Percentiles rank a stretch among this genome's conserved stretches.
Conservation (phyloP, 2,113 vertebrate genomes). For the Nannobrachium achirus region DNA sequence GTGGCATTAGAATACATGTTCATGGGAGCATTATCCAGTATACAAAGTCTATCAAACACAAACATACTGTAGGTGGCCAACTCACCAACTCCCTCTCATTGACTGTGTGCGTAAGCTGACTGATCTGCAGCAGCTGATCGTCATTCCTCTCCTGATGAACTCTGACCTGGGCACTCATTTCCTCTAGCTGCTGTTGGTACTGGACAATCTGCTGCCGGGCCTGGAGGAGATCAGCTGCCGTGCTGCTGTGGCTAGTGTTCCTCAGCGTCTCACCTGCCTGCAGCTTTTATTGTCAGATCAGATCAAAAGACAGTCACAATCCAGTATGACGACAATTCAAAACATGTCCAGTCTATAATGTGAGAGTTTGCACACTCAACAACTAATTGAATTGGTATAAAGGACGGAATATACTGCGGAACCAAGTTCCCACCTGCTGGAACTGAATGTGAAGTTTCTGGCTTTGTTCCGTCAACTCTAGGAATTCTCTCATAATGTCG, state of each 20-base stretch:
- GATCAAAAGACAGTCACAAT: background rate
- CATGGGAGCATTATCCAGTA: too few relatives aligned
- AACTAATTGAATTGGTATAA: background rate
- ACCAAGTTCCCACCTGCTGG: constrained; percentile 87
- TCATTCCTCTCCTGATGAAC: constrained; percentile 79
- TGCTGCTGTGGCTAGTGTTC: constrained; percentile 91
- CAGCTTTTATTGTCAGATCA: constrained; percentile 80
- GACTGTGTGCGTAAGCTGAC: constrained; percentile 80
- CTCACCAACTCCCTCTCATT: constrained; percentile 81
- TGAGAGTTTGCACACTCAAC: background rate
- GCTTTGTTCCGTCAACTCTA: constrained; percentile 93
- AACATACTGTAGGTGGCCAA: constrained; percentile 9
- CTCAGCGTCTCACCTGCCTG: constrained; percentile 93
- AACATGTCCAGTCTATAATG: background rate
- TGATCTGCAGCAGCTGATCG: constrained; percentile 78
- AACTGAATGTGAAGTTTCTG: constrained; percentile 96
- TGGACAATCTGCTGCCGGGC: constrained; percentile 88
- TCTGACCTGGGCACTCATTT: constrained; percentile 79
- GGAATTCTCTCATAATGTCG: constrained; percentile 94
- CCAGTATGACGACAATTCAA: background rate
- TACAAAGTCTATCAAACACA: background rate
- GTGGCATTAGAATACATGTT: too few relatives aligned
- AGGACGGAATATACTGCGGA: background rate
- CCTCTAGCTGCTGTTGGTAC: constrained; percentile 89
- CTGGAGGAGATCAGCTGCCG: constrained; percentile 91